Evolutionary conservation across 1,140 invertebrate species (phyloP), one percentile per base, ranked within the genome.

Genomic region (Spodoptera litura): DNA sequence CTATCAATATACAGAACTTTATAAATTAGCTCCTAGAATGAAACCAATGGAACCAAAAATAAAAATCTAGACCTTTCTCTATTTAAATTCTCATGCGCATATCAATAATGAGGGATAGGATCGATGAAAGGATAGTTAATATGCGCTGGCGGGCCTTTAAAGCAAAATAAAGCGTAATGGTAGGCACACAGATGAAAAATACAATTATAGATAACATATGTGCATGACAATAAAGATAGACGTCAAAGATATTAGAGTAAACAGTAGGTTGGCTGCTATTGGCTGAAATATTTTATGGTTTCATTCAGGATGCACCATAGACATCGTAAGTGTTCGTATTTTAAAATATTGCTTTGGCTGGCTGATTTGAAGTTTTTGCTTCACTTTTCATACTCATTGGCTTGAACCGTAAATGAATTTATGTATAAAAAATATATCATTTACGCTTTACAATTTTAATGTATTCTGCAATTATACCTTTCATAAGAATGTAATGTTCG

Each of bases 181-280:
- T 27, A 20, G 61, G 61, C 10, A 64, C 61, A 64, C 61, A 64
- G 35, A 64, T 64, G 61, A 64, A 35, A 10, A 62, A 15, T 20
- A 44, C 35, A 20, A 56, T 20, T 8, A 15, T 49, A 64, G 61
- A 64, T 3, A 62, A 20, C 38, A 13, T 20, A 20, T 15, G 8
- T 64, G 35, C 44, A 20, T 64, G 61, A 64, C 35, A 64, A 64
- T 64, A 49, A 44, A 64, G 38, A 64, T 49, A 64, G 61, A 64
- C 38, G 44, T 49, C 38, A 44, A 49, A 44, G 44, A n/a, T 2
- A n/a, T 20, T 20, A 31, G 31, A 31, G 31, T 31, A 15, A 10
- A 35, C 58, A 35, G 20, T 31, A 61, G 1, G 15, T 10, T 27
- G 2, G 58, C 25, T 13, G 25, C 31, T 9, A 31, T 49, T 64